These are phyloP conservation scores for Megaustenia siamemsis DNA, from an alignment of 2,888 invertebrate genomes.

Conservation along the genomic window DNA sequence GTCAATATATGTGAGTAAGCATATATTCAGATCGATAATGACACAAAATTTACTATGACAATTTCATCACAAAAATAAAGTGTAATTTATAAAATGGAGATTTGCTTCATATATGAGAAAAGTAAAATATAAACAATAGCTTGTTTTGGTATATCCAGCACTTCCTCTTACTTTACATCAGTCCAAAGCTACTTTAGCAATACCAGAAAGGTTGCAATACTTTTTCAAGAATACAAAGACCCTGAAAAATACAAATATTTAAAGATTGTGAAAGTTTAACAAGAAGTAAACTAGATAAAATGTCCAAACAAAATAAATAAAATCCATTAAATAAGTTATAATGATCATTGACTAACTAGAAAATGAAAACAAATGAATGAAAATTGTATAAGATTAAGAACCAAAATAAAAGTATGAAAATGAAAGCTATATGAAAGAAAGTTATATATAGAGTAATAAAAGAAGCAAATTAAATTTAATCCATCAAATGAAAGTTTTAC, in stretches of 20 bases:
- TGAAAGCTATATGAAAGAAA: no score
- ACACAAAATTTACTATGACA: not conserved
- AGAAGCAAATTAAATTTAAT: no score
- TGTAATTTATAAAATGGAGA: not conserved
- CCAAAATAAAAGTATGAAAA: no score
- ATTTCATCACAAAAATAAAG: not conserved
- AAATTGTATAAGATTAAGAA: no score
- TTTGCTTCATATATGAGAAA: not conserved
- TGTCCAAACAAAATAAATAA: no score
- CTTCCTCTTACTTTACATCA: constrained; percentile 40
- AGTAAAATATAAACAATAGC: not conserved
- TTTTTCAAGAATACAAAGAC: constrained; percentile 70
- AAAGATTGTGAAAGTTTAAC: not conserved
- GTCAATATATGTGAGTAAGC: no score
- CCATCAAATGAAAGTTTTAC: no score
- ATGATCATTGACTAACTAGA: no score
- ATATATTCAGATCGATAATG: not conserved
- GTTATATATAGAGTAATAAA: no score
- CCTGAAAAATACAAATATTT: constrained; percentile 58
- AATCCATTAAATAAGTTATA: no score
- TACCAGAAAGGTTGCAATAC: constrained; percentile 63
- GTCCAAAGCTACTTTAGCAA: constrained; percentile 59
- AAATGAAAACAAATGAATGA: no score
- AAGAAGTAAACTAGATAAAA: not conserved
- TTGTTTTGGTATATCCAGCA: not conserved